A percentile compares a stretch with the other conserved stretches of the same genome.
These are phyloP conservation scores for Coreius guichenoti DNA, from an alignment of 2,797 vertebrate genomes.

Conservation along the genomic window DNA sequence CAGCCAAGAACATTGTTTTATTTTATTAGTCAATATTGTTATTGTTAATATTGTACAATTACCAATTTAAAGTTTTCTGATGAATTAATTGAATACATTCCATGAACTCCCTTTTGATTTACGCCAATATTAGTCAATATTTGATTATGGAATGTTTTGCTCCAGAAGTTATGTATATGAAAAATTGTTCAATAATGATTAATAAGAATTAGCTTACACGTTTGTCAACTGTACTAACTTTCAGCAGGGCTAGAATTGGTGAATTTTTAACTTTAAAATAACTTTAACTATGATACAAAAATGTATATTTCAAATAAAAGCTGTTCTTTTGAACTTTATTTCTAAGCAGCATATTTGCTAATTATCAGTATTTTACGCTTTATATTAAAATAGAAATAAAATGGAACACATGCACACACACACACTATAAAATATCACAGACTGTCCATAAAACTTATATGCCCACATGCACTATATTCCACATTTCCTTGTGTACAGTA, in stretches of 20 bases:
- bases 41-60: not conserved
- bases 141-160: not conserved
- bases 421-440: not conserved
- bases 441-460: not conserved
- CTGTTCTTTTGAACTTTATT: not conserved
- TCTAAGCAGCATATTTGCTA: not conserved
- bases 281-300: too few species aligned
- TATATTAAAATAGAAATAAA: too few species aligned
- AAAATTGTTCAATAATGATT: not conserved
- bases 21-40: not conserved
- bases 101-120: not conserved
- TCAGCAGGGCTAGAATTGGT: not conserved
- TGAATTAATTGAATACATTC: not conserved
- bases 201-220: not conserved
- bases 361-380: too few species aligned
- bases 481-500: not conserved
- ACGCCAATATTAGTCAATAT: not conserved
- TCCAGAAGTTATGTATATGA: not conserved
- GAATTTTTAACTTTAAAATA: too few species aligned
- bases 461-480: not conserved
- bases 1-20: too few species aligned
- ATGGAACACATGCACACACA: not conserved
- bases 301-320: not conserved
- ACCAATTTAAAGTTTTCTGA: not conserved
- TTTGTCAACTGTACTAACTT: not conserved